Base-by-base conservation (phyloP, 2,797 vertebrate genomes). In the Xenentodon cancila region DNA sequence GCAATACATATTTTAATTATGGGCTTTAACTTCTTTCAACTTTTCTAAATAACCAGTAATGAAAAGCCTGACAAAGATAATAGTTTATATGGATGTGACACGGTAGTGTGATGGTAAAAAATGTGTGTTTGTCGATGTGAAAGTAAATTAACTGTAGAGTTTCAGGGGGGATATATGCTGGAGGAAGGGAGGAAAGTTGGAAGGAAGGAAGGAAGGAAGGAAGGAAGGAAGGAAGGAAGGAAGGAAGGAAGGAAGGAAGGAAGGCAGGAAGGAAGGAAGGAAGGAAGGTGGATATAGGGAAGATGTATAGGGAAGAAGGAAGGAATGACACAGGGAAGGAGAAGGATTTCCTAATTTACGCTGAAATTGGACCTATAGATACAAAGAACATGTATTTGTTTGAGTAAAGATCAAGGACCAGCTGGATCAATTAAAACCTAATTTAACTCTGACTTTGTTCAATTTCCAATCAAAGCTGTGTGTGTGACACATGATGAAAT, bases 381-480 rank as follows among this genome's bases (percentile, higher is more conserved):
- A 20, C 16, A 62, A 17, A 9, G 3, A 20, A 15, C 7, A 27
- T 27, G 7, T 58, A 15, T 37, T 21, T 55, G 47, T 76, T 5
- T 43, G 34, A 60, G 46, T 64, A 40, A 64, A 30, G 16, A 27
- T 40, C 40, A 54, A 50, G 5, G 30, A 56, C 59, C 45, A 57
- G 2, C 12, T 53, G 22, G 32, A 22, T 66, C 18, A 61, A 62
- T 58, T 53, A 19, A 50, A 64, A 16, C 13, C 19, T 5, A 19
- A 62, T 56, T 73, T 34, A 40, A 63, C 59, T 57, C 47, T 53
- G 11, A 67, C 70, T 52, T 55, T 51, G 34, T 58, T 65, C 69
- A 9, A 32, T 27, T 67, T 71, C 81, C 20, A 50, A 9, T 2
- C 50, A 30, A 75, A 74, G 59, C 70, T 3, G 19, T 37, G 11